Evolutionary conservation across 37 sponge, comb jelly and placozoan species (phyloP).

Genomic region (Chondrilla cf. caribensis): DNA sequence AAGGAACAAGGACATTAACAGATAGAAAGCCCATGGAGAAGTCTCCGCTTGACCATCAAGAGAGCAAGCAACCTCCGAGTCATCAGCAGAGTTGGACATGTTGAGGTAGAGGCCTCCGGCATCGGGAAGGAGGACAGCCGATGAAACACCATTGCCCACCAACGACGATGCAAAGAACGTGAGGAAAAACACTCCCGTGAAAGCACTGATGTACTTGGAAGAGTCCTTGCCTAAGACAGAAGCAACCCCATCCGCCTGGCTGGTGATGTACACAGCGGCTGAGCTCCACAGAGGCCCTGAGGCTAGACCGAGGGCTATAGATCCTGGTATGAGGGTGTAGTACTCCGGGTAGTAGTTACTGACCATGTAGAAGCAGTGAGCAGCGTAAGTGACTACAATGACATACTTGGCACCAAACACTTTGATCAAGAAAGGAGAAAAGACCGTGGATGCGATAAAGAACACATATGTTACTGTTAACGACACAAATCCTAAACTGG

Average conservation of each 20-base stretch:
- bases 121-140: neutral
- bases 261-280: neutral
- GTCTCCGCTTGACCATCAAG: neutral
- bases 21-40: neutral
- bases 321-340: constrained; percentile 71
- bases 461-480: neutral
- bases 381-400: neutral
- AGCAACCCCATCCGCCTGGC: neutral
- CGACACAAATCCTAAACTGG: neutral
- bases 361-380: constrained; percentile 26
- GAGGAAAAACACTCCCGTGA: constrained; percentile 1
- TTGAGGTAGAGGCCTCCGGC: neutral
- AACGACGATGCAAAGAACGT: too few relatives aligned
- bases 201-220: neutral
- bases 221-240: neutral
- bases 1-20: neutral
- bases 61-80: too few relatives aligned
- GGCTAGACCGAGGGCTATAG: constrained; percentile 48
- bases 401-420: constrained; percentile 5
- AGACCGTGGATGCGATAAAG: neutral
- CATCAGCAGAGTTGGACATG: neutral
- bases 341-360: constrained; percentile 68
- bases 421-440: constrained; percentile 5
- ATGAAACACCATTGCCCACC: constrained; percentile 2
- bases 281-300: constrained; percentile 65